phyloP scores from a whole-genome alignment of 2,113 vertebrate genomes.

The Oncorhynchus nerka region DNA sequence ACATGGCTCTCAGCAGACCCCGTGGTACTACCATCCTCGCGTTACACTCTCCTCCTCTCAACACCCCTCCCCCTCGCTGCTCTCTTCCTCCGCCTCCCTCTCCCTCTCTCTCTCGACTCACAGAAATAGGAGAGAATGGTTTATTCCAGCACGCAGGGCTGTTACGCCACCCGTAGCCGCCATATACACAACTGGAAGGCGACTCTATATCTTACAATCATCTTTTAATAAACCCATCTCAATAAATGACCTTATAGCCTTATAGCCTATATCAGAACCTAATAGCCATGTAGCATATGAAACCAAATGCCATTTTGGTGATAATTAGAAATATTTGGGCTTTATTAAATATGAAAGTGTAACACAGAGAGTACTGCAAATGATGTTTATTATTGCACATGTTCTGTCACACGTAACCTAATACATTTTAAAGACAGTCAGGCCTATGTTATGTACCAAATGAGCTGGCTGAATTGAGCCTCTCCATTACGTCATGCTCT shows the following conservation, averaged over 20 bases:
- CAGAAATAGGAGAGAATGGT: slow-evolving; percentile 54
- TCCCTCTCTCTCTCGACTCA: slow-evolving; percentile 9
- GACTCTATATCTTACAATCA: slow-evolving; percentile 1
- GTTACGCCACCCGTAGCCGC: slow-evolving; percentile 59
- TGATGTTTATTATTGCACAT: no score
- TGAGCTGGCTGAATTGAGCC: neutral
- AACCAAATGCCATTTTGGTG: neutral
- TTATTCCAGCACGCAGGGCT: slow-evolving; percentile 61
- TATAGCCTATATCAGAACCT: no score
- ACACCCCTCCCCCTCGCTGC: slow-evolving; percentile 61
- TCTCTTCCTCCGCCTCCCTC: slow-evolving; percentile 18
- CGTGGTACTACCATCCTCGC: slow-evolving; percentile 68
- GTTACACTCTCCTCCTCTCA: slow-evolving; percentile 52
- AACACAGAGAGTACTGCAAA: no score
- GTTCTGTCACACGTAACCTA: neutral
- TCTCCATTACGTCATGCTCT: slow-evolving; percentile 21
- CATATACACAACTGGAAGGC: slow-evolving; percentile 63
- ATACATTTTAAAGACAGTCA: neutral
- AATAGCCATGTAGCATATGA: no score
- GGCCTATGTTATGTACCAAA: neutral
- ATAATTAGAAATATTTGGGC: neutral
- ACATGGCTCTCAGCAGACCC: slow-evolving; percentile 84
- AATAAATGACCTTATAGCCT: neutral
- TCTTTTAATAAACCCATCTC: neutral
- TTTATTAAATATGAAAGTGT: no score